Conservation (phyloP, 2,888 invertebrate genomes). For the Galeruca laticollis region DNA sequence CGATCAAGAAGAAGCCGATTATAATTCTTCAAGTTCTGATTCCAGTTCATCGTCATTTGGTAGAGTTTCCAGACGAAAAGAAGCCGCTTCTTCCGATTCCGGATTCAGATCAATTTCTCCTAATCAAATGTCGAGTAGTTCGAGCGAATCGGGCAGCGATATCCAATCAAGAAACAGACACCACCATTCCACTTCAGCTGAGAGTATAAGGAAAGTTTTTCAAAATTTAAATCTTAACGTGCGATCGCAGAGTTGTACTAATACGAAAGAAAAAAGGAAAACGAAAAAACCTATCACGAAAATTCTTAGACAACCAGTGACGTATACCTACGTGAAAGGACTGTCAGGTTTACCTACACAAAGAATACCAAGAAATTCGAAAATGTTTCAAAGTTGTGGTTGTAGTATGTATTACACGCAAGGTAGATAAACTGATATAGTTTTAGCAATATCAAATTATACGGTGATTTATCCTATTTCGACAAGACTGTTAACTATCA, state of each 20-base stretch:
- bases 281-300: constrained; percentile 77
- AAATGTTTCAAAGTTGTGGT: constrained; percentile 55
- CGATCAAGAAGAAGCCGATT: constrained; percentile 66
- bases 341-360: constrained; percentile 86
- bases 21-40: constrained; percentile 68
- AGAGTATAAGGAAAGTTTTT: constrained; percentile 79
- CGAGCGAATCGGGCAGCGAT: constrained; percentile 72
- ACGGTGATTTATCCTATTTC: constrained; percentile 37
- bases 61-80: constrained; percentile 55
- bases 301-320: constrained; percentile 82
- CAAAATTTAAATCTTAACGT: constrained; percentile 75
- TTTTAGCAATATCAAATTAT: constrained; percentile 44
- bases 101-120: constrained; percentile 63
- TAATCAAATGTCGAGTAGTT: constrained; percentile 71
- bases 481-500: constrained; percentile 47
- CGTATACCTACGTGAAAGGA: constrained; percentile 85
- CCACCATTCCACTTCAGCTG: constrained; percentile 68
- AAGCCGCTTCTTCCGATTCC: constrained; percentile 55
- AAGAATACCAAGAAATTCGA: constrained; percentile 75
- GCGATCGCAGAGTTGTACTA: constrained; percentile 75
- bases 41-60: constrained; percentile 63
- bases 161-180: constrained; percentile 64
- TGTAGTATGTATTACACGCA: constrained; percentile 62
- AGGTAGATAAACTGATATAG: constrained; percentile 56
- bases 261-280: constrained; percentile 66